Evolutionary conservation across 2,888 invertebrate genomes (phyloP), one percentile per base, ranked within the genome.

Genomic region (Drosophila rellima): DNA sequence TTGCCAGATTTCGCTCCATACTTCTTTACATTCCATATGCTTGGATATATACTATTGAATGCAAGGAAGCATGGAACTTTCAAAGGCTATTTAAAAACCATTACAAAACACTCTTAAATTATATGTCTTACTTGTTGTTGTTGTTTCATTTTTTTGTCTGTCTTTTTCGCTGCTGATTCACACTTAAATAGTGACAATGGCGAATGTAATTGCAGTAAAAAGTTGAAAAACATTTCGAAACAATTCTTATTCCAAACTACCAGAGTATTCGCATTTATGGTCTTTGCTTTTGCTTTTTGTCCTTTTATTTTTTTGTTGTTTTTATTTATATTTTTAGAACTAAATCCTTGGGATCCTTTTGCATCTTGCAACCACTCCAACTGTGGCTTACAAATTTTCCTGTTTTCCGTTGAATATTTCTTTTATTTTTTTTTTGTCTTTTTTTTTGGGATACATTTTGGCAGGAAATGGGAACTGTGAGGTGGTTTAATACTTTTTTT

Each of bases 21-120:
- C 93, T 93, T 93, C 93, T 93, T 93, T 93, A 93, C 93, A 93
- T 93, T 93, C 93, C 93, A 93, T 93, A 93, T 91, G 92, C 83
- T 91, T 82, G 83, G 83, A 87, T 87, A 75, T 86, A 84, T 91
- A 93, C 93, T 93, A 93, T 92, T 92, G 93, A 93, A 93, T 93
- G 93, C 92, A 93, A 93, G 93, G 93, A 93, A 93, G 93, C 92
- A 93, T 92, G 93, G 93, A 93, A 93, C 93, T 92, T 91, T 92
- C 90, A 90, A 89, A 90, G 90, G 90, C 90, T 72, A 59, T 70
- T 63, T 66, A 50, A 45, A 50, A 62, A 23, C 67, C 61, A 69
- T 72, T 64, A 61, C 48, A 23, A 29, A 26, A 40, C 47, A 56
- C 71, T 31, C n/a, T 29, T 48, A 40, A 26, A 31, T 42, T 31